A percentile compares a stretch with the other conserved stretches of the same genome.
These are phyloP conservation scores for Heteromurus nitidus DNA, from an alignment of 2,888 invertebrate species.

Conservation along the genomic window DNA sequence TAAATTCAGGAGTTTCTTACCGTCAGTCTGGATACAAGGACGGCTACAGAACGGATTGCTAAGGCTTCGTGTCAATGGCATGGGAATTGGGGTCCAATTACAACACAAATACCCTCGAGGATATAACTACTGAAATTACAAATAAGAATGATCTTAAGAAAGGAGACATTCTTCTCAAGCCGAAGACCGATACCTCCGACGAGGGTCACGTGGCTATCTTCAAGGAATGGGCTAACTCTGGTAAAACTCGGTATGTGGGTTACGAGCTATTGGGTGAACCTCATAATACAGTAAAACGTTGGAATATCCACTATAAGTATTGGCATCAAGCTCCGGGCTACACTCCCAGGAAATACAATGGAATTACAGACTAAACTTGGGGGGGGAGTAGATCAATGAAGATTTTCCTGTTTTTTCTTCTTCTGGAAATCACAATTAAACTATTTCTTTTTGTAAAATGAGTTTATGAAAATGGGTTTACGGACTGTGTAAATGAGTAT, in stretches of 20 bases:
- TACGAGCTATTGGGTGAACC: slow-evolving; percentile 7
- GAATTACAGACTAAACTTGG: not conserved
- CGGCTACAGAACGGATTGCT: slow-evolving; percentile 31
- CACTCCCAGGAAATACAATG: not conserved
- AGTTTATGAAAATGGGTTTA: too few relatives aligned
- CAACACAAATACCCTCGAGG: not conserved
- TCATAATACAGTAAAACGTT: not conserved
- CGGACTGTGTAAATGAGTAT: too few relatives aligned
- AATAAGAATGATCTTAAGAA: slow-evolving; percentile 4
- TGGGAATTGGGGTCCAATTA: slow-evolving; percentile 10
- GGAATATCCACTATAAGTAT: slow-evolving; percentile 11
- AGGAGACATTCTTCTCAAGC: slow-evolving; percentile 28
- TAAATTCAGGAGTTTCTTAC: slow-evolving; percentile 22
- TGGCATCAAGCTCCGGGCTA: not conserved
- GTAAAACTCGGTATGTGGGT: not conserved
- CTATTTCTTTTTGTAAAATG: too few relatives aligned
- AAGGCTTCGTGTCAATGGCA: slow-evolving; percentile 31
- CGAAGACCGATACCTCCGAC: too few relatives aligned
- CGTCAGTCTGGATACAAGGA: slow-evolving; percentile 18
- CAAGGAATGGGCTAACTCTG: not conserved
- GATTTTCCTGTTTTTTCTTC: too few relatives aligned
- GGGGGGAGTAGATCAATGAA: not conserved
- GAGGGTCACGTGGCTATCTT: slow-evolving; percentile 16
- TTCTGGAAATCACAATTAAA: too few relatives aligned
- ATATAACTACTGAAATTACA: not conserved